Evolutionary conservation across 2,797 vertebrate species (phyloP), one percentile per base, ranked within the genome.

Genomic region (Hafferia zeledoni): DNA sequence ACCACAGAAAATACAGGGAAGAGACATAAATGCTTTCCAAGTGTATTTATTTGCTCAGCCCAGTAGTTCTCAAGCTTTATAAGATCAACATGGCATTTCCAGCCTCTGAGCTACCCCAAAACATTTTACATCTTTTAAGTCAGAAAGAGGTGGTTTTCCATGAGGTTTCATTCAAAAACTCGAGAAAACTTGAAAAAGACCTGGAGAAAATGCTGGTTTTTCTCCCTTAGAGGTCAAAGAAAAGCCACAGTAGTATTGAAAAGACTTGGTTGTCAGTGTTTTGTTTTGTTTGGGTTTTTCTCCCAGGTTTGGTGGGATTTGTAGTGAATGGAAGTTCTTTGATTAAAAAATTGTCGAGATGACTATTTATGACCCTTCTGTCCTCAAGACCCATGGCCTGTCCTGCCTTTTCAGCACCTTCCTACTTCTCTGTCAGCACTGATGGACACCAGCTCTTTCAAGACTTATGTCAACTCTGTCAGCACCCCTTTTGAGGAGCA

Each of bases 1-100:
- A 55, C 28, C 6, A 31, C 5, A 55, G 5, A 22, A 67, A 91
- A 0, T 0, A 72, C 11, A 11, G 4, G 11, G 11, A 83, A 86
- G 35, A 83, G 28, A n/a, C 2, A 37, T 11, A 80, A 88, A 69
- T 41, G 8, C 43, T 50, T 31, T 50, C 55, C 55, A 43, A 72
- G 76, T 17, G 13, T 23, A 57, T 65, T 71, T 67, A 43, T 67
- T 52, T 41, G 6, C 25, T 93, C 55, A 70, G 0, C 14, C 27
- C 50, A 64, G 22, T 28, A 57, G 20, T 53, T 68, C 43, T 79
- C 39, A 47, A 70, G n/a, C 16, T 61, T 65, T 61, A 5, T 30
- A 83, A 89, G 52, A 37, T 55, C 47, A 82, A 47, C 2, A 27
- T 23, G 28, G 20, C 7, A 67, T 63, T 80, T 91, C 43, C 41